Evolutionary conservation across 2,113 vertebrate species (phyloP), one percentile per base, ranked within the genome.

Genomic region (Phyllostomus hastatus): DNA sequence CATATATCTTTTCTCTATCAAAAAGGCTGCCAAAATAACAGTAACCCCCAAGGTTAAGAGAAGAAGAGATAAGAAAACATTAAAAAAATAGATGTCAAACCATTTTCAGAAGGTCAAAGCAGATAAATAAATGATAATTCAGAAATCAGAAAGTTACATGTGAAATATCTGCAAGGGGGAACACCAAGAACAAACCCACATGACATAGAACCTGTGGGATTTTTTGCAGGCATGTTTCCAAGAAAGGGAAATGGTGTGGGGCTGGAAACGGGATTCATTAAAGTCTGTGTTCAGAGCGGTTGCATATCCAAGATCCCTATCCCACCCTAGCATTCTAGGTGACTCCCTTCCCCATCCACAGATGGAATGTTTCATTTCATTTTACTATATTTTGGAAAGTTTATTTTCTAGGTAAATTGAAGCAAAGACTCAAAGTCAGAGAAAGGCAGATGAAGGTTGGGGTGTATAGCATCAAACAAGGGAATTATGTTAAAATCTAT

Each of bases 281-380:
- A 96, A 86, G 22, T 94, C 31, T 92, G 9, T 83, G 48, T 50
- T 79, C 54, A 69, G 64, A 54, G 54, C 20, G 57, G 11, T 64
- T 76, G 75, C 5, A 89, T 73, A 9, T 38, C 20, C 46, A 91
- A 48, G 14, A 80, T 90, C 6, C 41, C 24, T 75, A 24, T 33
- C 12, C 22, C 43, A 54, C 43, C 82, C 14, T 61, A 8, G 69
- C 52, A 96, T 82, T 35, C 46, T 38, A 50, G 8, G 12, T 94
- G 48, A 81, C 7, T 85, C 41, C 24, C 50, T 61, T 83, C 11
- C 19, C 16, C 8, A 33, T 11, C 57, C 57, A 94, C n/a, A 73
- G 22, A 90, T 14, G 17, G 24, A 66, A 93, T 86, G 24, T 89
- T 78, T 80, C 64, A 78, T 95, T 96, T 94, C n/a, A 82, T 76